phyloP scores from a whole-genome alignment of 2,888 invertebrate genomes.

The Cabera pusaria region DNA sequence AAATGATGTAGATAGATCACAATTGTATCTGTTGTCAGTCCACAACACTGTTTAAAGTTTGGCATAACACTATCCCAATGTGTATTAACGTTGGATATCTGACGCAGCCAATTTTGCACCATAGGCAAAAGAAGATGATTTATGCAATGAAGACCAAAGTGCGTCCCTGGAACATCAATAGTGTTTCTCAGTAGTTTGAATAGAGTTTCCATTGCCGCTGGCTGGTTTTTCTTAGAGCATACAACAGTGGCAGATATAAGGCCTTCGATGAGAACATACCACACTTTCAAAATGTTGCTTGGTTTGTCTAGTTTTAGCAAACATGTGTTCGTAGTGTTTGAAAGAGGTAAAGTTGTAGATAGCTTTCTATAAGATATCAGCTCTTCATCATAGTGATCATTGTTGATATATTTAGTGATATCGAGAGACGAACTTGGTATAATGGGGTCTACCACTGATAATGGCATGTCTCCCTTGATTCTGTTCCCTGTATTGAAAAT shows the following conservation, averaged over 20 bases:
- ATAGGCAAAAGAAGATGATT: conserved; percentile 96
- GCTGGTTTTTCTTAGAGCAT: conserved; percentile 94
- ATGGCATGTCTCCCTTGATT: conserved; percentile 89
- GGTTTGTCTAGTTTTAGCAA: conserved; percentile 88
- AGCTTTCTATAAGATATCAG: conserved; percentile 86
- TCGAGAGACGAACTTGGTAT: conserved; percentile 89
- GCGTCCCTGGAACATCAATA: conserved; percentile 91
- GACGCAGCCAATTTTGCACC: conserved; percentile 96
- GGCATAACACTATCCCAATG: conserved; percentile 91
- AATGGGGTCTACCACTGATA: conserved; percentile 92
- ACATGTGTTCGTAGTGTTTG: conserved; percentile 79
- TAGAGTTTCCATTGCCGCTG: conserved; percentile 92
- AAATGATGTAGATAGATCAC: conserved; percentile 93
- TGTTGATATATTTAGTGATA: conserved; percentile 86
- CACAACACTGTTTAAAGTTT: conserved; percentile 97
- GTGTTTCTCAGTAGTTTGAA: conserved; percentile 92
- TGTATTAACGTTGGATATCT: conserved; percentile 87
- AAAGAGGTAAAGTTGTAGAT: conserved; percentile 75
- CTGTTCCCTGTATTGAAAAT: conserved; percentile 95
- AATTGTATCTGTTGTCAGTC: conserved; percentile 94
- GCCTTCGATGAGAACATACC: conserved; percentile 95
- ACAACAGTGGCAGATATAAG: conserved; percentile 91
- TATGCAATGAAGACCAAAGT: conserved; percentile 95
- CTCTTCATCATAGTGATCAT: conserved; percentile 86
- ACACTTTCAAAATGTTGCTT: conserved; percentile 93